Evolutionary conservation across 2,113 vertebrate genomes (phyloP).

Genomic region (Garra rufa): DNA sequence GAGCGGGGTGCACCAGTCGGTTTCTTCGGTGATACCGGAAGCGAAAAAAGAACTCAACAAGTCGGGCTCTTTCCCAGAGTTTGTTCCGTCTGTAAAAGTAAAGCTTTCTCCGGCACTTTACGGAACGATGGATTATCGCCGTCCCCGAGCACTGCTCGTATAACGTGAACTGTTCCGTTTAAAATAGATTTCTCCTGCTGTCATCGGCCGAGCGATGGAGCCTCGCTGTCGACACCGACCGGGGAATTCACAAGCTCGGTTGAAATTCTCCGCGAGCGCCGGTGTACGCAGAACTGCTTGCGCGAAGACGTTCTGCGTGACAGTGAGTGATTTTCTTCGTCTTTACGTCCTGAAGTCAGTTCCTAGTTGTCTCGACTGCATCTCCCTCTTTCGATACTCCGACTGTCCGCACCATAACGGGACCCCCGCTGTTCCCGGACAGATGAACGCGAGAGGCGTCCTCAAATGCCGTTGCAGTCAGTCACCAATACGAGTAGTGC

Average conservation of each 20-base stretch:
- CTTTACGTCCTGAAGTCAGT: conserved; percentile 33
- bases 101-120: neutral
- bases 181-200: neutral
- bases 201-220: neutral
- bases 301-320: conserved; percentile 1
- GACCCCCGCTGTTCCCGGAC: conserved; percentile 50
- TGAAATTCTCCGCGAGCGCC: conserved; percentile 4
- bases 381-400: neutral
- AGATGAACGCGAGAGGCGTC: conserved; percentile 68
- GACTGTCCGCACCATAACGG: conserved; percentile 27
- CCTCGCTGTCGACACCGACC: neutral
- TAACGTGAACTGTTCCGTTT: conserved; percentile 12
- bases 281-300: neutral
- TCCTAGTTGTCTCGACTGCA: conserved; percentile 3
- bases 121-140: conserved; percentile 15
- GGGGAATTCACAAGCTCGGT: neutral
- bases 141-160: neutral
- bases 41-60: conserved; percentile 74
- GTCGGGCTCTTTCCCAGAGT: conserved; percentile 71
- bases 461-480: conserved; percentile 35
- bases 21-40: conserved; percentile 81
- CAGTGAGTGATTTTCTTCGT: conserved; percentile 17
- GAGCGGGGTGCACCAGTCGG: conserved; percentile 71
- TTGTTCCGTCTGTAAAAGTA: conserved; percentile 37
- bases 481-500: conserved; percentile 10